Conservation (phyloP, 2,888 invertebrate genomes). For the Melinaea menophilus region DNA sequence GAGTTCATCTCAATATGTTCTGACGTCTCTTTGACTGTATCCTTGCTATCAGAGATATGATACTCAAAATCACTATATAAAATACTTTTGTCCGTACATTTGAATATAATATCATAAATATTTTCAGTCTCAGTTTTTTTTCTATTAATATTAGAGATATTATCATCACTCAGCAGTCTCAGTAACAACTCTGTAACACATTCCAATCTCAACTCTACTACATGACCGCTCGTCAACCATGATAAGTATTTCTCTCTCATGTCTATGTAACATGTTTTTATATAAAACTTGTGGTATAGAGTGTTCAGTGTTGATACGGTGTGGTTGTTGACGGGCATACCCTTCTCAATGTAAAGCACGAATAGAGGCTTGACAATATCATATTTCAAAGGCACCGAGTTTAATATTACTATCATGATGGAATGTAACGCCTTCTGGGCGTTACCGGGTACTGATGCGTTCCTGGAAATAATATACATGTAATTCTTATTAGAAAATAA, state of each 20-base stretch:
- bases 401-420: slow-evolving; percentile 53
- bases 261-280: slow-evolving; percentile 51
- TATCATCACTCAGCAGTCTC: slow-evolving; percentile 55
- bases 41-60: slow-evolving; percentile 30
- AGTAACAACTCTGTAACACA: slow-evolving; percentile 47
- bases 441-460: slow-evolving; percentile 45
- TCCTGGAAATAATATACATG: slow-evolving; percentile 49
- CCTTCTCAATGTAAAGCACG: slow-evolving; percentile 61
- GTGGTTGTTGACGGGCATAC: slow-evolving; percentile 56
- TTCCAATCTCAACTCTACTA: slow-evolving; percentile 36
- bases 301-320: slow-evolving; percentile 54
- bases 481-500: neutral
- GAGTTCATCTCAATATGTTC: slow-evolving; percentile 31
- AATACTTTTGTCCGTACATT: slow-evolving; percentile 52
- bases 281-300: slow-evolving; percentile 55
- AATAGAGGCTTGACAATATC: slow-evolving; percentile 53
- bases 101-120: slow-evolving; percentile 50
- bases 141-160: slow-evolving; percentile 35
- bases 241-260: slow-evolving; percentile 48
- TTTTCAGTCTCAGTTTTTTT: slow-evolving; percentile 29
- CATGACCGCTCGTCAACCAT: slow-evolving; percentile 53
- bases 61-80: slow-evolving; percentile 62
- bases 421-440: slow-evolving; percentile 54
- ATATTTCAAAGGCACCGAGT: slow-evolving; percentile 47
- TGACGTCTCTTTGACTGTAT: slow-evolving; percentile 10